Conservation (phyloP, 2,113 vertebrate species). For the Toxotes jaculatrix region DNA sequence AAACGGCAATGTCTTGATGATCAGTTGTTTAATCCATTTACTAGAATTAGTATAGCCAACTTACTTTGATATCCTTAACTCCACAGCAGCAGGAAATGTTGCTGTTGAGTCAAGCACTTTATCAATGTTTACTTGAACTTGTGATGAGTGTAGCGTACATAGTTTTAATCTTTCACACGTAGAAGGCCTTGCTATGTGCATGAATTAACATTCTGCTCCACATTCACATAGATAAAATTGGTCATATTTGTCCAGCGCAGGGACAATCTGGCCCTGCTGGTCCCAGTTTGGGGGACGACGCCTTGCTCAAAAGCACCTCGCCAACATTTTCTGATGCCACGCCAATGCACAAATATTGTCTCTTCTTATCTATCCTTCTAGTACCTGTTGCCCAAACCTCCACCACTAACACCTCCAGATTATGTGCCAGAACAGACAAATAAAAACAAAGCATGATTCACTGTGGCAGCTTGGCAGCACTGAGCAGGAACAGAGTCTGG, state of each 20-base stretch:
- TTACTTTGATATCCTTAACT: neutral
- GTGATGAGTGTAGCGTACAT: neutral
- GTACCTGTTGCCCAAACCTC: slow-evolving; percentile 53
- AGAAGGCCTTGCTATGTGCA: neutral
- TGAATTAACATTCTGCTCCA: neutral
- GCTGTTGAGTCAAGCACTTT: too few species aligned
- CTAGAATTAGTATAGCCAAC: neutral
- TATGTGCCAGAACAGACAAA: slow-evolving; percentile 42
- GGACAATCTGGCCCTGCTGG: neutral
- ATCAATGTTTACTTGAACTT: neutral
- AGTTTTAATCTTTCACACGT: neutral
- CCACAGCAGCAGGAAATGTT: too few species aligned
- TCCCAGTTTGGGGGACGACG: neutral
- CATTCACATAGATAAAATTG: neutral
- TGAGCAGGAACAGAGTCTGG: slow-evolving; percentile 39
- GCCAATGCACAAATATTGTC: slow-evolving; percentile 19
- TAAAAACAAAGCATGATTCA: slow-evolving; percentile 67
- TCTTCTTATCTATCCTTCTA: slow-evolving; percentile 12
- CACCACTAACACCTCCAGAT: slow-evolving; percentile 48
- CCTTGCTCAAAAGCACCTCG: neutral
- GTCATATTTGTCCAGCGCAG: neutral
- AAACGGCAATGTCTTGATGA: neutral
- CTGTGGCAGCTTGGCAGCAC: slow-evolving; percentile 55
- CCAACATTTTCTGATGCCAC: slow-evolving; percentile 1
- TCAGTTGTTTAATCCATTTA: neutral